Evolutionary conservation across 2,888 invertebrate genomes (phyloP), one percentile per base, ranked within the genome.

Genomic region (Chloromyia formosa): DNA sequence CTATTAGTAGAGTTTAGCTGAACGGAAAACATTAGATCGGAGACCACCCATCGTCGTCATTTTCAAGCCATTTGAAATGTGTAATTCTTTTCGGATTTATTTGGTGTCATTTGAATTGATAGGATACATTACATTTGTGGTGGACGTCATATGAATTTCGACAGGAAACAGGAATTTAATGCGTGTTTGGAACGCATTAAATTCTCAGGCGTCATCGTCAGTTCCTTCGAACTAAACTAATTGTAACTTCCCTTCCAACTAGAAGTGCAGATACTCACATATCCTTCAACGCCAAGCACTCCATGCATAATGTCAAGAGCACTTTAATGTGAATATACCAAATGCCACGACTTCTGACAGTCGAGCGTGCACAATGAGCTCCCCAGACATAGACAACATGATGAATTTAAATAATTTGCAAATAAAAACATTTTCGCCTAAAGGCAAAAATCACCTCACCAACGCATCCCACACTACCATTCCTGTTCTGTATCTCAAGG

Each of bases 331-430:
- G 2, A 35, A 7, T 35, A 35, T 7, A 35, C 27, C 27, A 7
- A 35, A 7, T 35, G 7, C 27, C n/a, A n/a, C n/a, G n/a, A n/a
- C n/a, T n/a, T n/a, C n/a, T n/a, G n/a, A n/a, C n/a, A n/a, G 7
- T 7, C 27, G 27, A 35, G 27, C 27, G 27, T 35, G 27, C 27
- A 35, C 27, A 35, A 35, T 35, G 7, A 35, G 3, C 27, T 35
- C 40, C 18, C 23, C 62, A 62, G 40, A 62, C 40, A 40, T 40
- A 62, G 40, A 62, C 27, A 35, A 61, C 40, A 40, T 40, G 62
- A 16, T 35, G n/a, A 62, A 62, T 40, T n/a, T 40, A 62, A 62
- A 62, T 62, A 62, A 62, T 40, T 62, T 62, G 62, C 62, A 62
- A 62, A 62, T 40, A 62, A 62, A 62, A 40, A 62, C 16, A 62